Evolutionary conservation across 2,797 vertebrate genomes (phyloP).

Genomic region (Clarias laeviceps): DNA sequence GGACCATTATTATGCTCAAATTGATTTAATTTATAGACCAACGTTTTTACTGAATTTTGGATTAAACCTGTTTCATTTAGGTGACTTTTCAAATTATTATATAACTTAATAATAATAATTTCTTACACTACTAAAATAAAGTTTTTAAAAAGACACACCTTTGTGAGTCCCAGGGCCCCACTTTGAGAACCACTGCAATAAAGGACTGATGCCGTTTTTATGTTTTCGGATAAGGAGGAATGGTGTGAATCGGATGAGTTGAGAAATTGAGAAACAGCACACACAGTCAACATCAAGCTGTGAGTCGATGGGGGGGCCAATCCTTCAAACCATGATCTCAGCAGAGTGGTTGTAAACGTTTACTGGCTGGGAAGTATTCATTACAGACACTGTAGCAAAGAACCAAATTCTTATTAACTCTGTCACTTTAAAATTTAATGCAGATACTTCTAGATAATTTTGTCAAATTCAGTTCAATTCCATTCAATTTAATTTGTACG

Average conservation of each 20-base stretch:
- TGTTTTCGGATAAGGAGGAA: slow-evolving; percentile 42
- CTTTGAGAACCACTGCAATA: not conserved
- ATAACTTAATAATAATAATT: not conserved
- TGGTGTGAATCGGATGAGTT: slow-evolving; percentile 13
- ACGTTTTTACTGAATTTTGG: not conserved
- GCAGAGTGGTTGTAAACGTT: slow-evolving; percentile 73
- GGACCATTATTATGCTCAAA: not conserved
- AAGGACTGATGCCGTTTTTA: slow-evolving; percentile 35
- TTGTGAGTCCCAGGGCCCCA: not conserved
- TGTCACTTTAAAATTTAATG: not conserved
- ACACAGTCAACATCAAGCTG: slow-evolving; percentile 71
- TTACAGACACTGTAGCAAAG: not conserved
- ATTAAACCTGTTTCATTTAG: not conserved
- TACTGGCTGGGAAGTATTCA: slow-evolving; percentile 71
- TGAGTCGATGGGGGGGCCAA: slow-evolving; percentile 72
- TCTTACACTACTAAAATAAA: not conserved
- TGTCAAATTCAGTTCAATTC: not conserved
- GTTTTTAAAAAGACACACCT: not conserved
- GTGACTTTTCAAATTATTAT: not conserved
- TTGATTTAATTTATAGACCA: not conserved
- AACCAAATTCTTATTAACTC: not conserved
- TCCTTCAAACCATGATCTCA: slow-evolving; percentile 74
- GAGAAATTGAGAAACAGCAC: slow-evolving; percentile 68
- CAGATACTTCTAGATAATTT: not conserved
- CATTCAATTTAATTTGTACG: not conserved